Conservation (phyloP, 23 tunicate genomes). For the Halocynthia roretzi region DNA sequence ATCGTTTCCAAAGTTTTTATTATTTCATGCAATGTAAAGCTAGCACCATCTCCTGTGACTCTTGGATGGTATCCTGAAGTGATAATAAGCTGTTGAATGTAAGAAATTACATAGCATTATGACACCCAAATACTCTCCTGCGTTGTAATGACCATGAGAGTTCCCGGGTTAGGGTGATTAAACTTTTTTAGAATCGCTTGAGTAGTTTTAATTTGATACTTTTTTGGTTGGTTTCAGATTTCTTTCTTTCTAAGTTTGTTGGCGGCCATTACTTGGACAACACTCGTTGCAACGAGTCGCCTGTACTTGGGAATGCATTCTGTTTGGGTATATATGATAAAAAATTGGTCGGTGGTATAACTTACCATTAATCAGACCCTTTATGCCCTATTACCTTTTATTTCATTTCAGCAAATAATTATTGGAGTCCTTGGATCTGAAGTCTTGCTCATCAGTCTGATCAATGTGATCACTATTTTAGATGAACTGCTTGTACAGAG, state of each 20-base stretch:
- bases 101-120: neutral
- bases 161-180: neutral
- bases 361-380: neutral
- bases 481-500: slow-evolving; percentile 22
- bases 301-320: slow-evolving; percentile 91
- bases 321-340: slow-evolving; percentile 37
- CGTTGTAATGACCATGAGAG: neutral
- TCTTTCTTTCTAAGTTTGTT: slow-evolving; percentile 14
- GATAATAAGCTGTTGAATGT: neutral
- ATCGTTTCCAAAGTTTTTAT: too few species aligned
- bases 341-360: neutral
- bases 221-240: slow-evolving; percentile 29
- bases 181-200: neutral
- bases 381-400: neutral
- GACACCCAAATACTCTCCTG: neutral
- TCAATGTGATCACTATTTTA: slow-evolving; percentile 26
- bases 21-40: too few species aligned
- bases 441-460: neutral
- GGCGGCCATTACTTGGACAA: slow-evolving; percentile 41
- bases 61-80: neutral
- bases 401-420: slow-evolving; percentile 32
- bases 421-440: slow-evolving; percentile 42
- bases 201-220: neutral
- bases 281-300: slow-evolving; percentile 45
- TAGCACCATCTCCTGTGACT: too few species aligned